Conservation (phyloP, 2,888 invertebrate species). For the Drosophila percnosoma region DNA sequence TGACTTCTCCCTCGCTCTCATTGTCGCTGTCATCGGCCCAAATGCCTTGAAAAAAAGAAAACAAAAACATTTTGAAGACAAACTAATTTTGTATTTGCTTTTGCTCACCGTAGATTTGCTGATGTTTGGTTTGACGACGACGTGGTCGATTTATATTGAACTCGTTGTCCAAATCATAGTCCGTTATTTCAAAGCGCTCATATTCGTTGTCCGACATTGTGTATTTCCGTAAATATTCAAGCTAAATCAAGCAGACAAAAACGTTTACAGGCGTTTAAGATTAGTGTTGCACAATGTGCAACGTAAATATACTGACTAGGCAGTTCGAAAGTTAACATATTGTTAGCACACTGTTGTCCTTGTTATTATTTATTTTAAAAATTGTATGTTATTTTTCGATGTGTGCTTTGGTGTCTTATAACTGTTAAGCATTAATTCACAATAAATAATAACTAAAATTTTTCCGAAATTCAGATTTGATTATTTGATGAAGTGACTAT, state of each 20-base stretch:
- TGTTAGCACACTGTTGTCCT: neutral
- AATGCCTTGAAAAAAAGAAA: slow-evolving; percentile 88
- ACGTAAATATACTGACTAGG: neutral
- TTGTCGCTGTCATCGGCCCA: slow-evolving; percentile 94
- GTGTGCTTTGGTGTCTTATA: neutral
- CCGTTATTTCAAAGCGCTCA: slow-evolving; percentile 97
- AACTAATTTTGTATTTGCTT: neutral
- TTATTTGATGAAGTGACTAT: neutral
- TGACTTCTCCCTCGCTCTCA: slow-evolving; percentile 86
- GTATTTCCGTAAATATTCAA: neutral
- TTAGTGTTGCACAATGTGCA: slow-evolving; percentile 41
- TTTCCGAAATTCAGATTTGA: neutral
- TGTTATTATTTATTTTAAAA: neutral
- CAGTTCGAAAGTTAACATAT: neutral
- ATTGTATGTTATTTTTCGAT: neutral
- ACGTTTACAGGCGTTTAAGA: slow-evolving; percentile 20
- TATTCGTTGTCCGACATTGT: slow-evolving; percentile 88
- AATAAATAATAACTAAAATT: neutral
- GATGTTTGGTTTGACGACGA: slow-evolving; percentile 92
- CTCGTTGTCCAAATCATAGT: slow-evolving; percentile 96
- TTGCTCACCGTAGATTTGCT: slow-evolving; percentile 95
- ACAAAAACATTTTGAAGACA: neutral
- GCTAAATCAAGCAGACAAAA: slow-evolving; percentile 27
- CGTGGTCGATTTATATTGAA: slow-evolving; percentile 92
- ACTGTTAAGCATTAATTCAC: neutral